Base-by-base conservation (phyloP, 2,888 invertebrate genomes). In the Pediacus dermestoides region DNA sequence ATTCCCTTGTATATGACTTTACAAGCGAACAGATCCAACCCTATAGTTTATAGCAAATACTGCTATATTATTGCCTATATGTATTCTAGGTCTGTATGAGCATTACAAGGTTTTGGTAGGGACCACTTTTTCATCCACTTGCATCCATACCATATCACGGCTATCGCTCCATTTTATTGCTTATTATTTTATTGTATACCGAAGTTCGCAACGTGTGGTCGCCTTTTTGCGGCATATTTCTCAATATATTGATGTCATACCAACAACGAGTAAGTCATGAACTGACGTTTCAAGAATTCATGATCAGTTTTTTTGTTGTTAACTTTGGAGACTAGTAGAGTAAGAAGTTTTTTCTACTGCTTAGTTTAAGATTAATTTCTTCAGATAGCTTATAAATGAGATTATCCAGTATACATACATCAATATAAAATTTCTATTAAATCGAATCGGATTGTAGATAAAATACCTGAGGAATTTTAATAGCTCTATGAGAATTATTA, bases 121-220 rank as follows among this genome's bases (percentile, higher is more conserved):
- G 47, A 51, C 55, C 46, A 43, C 52, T 53, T 53, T 55, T 52
- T 55, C n/a, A n/a, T n/a, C 10, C 10, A 10, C 8, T 18, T 6
- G 6, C 50, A 28, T 30, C 21, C 37, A 41, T 44, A 37, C 46
- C 50, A 51, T 55, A 55, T 56, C 56, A 53, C 52, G 52, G 52
- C 45, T 39, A 55, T 54, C 53, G 50, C 34, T 48, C 49, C 52
- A 50, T 52, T 56, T 53, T 55, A 55, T 57, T 47, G 53, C 50
- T 55, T 59, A 59, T 57, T 58, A 58, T 58, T 57, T 58, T 54
- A 58, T 58, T 54, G 50, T 48, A 42, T 42, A 34, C 44, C 43
- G 46, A 36, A 32, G 44, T 51, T n/a, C 57, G 43, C 49, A 30
- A 50, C 51, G 33, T 57, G 59, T 55, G 59, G 59, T 52, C 57